Percentiles rank a stretch among this genome's conserved stretches.
Evolutionary conservation across 2,888 invertebrate genomes (phyloP).

Genomic region (Camponotus fellah): DNA sequence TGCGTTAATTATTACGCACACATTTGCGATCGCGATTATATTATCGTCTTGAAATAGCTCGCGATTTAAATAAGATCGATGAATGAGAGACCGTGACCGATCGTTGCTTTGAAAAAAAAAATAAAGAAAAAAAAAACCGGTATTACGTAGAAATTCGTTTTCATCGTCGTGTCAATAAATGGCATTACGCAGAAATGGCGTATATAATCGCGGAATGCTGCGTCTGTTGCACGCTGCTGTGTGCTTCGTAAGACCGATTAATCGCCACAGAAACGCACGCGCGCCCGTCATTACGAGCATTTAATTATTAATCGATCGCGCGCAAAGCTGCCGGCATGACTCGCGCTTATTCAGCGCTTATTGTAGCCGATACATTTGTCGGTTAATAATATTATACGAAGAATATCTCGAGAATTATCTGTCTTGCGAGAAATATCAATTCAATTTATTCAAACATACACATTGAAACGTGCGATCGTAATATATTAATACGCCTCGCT

Average conservation of each 20-base stretch:
- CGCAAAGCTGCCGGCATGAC: slow-evolving; percentile 24
- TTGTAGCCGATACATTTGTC: neutral
- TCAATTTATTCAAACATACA: neutral
- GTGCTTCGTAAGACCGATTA: slow-evolving; percentile 23
- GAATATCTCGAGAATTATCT: neutral
- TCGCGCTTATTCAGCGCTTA: neutral
- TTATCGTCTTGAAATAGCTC: slow-evolving; percentile 28
- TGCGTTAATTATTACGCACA: slow-evolving; percentile 20
- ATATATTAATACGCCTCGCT: neutral
- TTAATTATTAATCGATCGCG: slow-evolving; percentile 32
- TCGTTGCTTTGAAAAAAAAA: neutral
- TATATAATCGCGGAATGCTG: slow-evolving; percentile 38
- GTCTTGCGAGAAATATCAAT: neutral
- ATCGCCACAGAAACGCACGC: slow-evolving; percentile 23
- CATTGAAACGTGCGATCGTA: neutral
- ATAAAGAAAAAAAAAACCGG: no score
- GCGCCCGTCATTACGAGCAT: slow-evolving; percentile 23
- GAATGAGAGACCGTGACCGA: neutral
- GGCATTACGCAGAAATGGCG: slow-evolving; percentile 5
- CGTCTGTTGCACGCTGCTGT: slow-evolving; percentile 13
- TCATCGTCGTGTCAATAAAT: slow-evolving; percentile 17
- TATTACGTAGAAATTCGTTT: slow-evolving; percentile 9
- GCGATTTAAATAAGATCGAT: slow-evolving; percentile 16
- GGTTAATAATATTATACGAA: neutral
- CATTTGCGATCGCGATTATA: slow-evolving; percentile 11